phyloP scores from a whole-genome alignment of 2,113 vertebrate genomes.

The Proteles cristata region DNA sequence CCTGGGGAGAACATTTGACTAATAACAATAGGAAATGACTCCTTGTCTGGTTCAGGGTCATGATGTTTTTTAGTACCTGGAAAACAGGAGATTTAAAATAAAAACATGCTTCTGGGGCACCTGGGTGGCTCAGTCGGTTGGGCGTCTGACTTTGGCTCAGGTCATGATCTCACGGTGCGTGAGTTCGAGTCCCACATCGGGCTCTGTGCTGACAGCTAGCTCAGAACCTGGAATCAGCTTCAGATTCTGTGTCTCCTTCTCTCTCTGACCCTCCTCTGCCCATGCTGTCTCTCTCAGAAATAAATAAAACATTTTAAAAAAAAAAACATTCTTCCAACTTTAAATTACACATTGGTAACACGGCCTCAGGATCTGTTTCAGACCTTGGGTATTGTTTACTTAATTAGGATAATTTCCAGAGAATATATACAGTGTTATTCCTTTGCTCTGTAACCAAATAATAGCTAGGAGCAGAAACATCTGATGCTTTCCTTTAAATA shows the following conservation, averaged over 20 bases:
- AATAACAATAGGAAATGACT: neutral
- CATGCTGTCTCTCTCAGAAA: too few species aligned
- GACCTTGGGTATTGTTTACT: neutral
- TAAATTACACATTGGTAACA: neutral
- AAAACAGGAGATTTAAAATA: neutral
- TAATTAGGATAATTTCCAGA: constrained; percentile 36
- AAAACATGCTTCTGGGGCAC: neutral
- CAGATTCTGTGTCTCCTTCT: too few species aligned
- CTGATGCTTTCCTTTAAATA: neutral
- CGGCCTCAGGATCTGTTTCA: neutral
- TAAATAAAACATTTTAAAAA: neutral
- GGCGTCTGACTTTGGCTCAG: too few species aligned
- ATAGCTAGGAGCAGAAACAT: neutral
- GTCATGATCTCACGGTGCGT: too few species aligned
- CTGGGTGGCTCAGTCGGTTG: too few species aligned
- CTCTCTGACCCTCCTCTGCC: too few species aligned
- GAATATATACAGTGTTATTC: constrained; percentile 5
- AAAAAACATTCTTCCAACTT: neutral
- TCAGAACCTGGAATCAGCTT: too few species aligned
- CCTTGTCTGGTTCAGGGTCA: neutral
- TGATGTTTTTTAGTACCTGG: neutral
- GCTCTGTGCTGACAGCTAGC: too few species aligned
- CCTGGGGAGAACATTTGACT: neutral
- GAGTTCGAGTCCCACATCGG: too few species aligned
- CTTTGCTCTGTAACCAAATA: neutral